Conservation (phyloP, 2,797 vertebrate species). For the Cyprinodon diabolis region DNA sequence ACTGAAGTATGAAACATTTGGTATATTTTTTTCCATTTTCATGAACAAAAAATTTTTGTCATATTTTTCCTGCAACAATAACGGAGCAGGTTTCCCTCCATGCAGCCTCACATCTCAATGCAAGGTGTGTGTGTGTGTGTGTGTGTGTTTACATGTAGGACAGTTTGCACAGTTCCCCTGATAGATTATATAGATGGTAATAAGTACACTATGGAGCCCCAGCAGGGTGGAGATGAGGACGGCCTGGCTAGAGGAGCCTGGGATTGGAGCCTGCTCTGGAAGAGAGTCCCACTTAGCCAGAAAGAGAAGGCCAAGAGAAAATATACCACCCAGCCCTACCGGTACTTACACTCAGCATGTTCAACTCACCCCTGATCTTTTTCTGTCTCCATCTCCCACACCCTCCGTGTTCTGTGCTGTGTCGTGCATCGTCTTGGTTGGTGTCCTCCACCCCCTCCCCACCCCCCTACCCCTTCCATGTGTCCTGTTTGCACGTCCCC, state of each 20-base stretch:
- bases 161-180: slow-evolving; percentile 96
- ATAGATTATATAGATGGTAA: slow-evolving; percentile 99
- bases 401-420: slow-evolving; percentile 30
- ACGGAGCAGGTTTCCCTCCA: neutral
- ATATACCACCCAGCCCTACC: slow-evolving; percentile 95
- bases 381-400: slow-evolving; percentile 65
- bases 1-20: too few relatives aligned
- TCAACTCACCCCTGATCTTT: slow-evolving; percentile 63
- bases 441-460: slow-evolving; percentile 8
- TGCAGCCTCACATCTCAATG: neutral
- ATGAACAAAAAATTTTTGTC: too few relatives aligned
- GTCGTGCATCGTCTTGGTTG: slow-evolving; percentile 25
- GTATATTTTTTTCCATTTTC: too few relatives aligned
- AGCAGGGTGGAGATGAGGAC: slow-evolving; percentile 98
- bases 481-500: slow-evolving; percentile 49
- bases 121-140: slow-evolving; percentile 56
- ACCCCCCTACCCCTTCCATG: slow-evolving; percentile 18
- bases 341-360: slow-evolving; percentile 84
- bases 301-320: slow-evolving; percentile 94
- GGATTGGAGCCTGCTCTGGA: slow-evolving; percentile 99
- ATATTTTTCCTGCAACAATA: too few relatives aligned
- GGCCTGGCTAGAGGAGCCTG: slow-evolving; percentile 97
- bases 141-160: slow-evolving; percentile 90
- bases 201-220: slow-evolving; percentile 97
- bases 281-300: slow-evolving; percentile 93